Conservation (phyloP, 2,113 vertebrate species). For the Miniopterus natalensis region DNA sequence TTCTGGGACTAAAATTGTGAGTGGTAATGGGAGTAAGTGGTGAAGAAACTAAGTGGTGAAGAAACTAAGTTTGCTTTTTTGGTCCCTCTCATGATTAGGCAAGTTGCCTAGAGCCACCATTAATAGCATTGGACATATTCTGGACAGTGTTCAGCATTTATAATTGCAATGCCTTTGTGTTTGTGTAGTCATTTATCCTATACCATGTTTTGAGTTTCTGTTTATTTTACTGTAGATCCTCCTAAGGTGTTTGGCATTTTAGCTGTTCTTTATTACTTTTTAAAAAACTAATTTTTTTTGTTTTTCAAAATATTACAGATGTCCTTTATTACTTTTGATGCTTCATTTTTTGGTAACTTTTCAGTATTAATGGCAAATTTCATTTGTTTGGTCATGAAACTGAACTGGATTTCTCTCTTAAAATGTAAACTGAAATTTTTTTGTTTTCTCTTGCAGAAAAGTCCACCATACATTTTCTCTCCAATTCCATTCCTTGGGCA, state of each 20-base stretch:
- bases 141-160: background rate
- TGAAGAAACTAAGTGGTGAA: slow-evolving; percentile 37
- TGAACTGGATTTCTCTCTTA: background rate
- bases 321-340: slow-evolving; percentile 40
- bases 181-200: slow-evolving; percentile 49
- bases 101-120: background rate
- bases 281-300: too few relatives aligned
- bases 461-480: slow-evolving; percentile 95
- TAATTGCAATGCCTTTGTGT: slow-evolving; percentile 24
- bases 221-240: slow-evolving; percentile 9
- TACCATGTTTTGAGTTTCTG: slow-evolving; percentile 6
- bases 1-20: slow-evolving; percentile 45
- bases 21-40: background rate
- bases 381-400: slow-evolving; percentile 18
- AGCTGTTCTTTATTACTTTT: background rate
- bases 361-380: slow-evolving; percentile 40
- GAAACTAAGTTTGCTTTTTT: background rate
- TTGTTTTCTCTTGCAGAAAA: slow-evolving; percentile 89
- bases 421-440: background rate
- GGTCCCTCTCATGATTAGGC: background rate
- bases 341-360: slow-evolving; percentile 25
- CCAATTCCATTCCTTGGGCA: slow-evolving; percentile 96
- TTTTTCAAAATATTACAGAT: background rate
- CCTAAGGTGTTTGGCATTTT: background rate
- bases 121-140: background rate